phyloP scores from a whole-genome alignment of 2,797 vertebrate genomes.

The Pampus argenteus region DNA sequence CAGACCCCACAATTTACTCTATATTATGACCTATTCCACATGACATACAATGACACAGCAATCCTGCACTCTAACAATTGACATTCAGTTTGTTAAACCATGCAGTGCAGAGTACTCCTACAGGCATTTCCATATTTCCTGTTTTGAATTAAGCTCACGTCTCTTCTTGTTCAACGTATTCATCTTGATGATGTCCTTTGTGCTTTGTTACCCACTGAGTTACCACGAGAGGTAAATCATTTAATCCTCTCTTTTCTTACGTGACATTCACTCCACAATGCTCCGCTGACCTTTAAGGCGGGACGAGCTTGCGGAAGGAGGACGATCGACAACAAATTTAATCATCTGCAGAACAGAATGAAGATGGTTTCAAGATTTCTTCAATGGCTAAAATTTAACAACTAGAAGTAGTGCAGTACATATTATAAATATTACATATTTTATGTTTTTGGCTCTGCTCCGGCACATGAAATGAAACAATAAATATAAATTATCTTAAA shows the following conservation, averaged over 20 bases:
- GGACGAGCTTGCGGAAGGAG: conserved; percentile 39
- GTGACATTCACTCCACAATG: conserved; percentile 35
- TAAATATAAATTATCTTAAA: background rate
- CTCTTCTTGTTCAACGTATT: conserved; percentile 42
- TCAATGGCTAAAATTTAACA: background rate
- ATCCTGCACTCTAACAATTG: conserved; percentile 23
- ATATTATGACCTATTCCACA: conserved; percentile 47
- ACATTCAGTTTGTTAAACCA: conserved; percentile 65
- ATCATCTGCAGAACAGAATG: conserved; percentile 56
- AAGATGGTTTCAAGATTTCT: background rate
- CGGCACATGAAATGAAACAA: background rate
- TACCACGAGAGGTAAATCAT: conserved; percentile 44
- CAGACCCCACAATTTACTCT: conserved; percentile 62
- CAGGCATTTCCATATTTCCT: conserved; percentile 25
- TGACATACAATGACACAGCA: conserved; percentile 36
- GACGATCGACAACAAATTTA: conserved; percentile 6
- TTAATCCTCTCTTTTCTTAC: conserved; percentile 12
- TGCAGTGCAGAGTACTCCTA: conserved; percentile 27
- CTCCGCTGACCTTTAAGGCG: conserved; percentile 59
- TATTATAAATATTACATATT: background rate
- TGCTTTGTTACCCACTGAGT: conserved; percentile 41
- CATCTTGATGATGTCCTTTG: conserved; percentile 46
- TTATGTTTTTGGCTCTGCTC: background rate
- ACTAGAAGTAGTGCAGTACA: background rate
- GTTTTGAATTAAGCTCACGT: conserved; percentile 30